Conservation (phyloP, 2,797 vertebrate genomes). For the Poecilia wingei region DNA sequence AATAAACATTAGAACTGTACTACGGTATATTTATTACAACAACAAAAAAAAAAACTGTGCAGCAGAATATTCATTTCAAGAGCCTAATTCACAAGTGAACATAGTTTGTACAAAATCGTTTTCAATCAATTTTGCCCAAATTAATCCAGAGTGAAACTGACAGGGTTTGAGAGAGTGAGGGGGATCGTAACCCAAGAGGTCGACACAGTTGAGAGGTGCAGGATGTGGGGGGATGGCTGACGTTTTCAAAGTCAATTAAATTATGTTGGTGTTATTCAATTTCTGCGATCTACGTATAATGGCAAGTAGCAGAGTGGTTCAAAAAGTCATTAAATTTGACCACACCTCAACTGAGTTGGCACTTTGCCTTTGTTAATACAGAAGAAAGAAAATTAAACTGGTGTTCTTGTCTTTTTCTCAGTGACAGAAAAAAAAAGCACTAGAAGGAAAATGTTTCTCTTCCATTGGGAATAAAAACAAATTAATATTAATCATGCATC, state of each 20-base stretch:
- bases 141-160: conserved; percentile 11
- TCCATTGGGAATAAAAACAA: conserved; percentile 65
- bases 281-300: conserved; percentile 61
- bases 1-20: neutral
- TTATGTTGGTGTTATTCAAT: conserved; percentile 67
- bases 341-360: conserved; percentile 58
- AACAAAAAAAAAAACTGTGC: neutral
- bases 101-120: conserved; percentile 11
- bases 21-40: neutral
- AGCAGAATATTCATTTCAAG: neutral
- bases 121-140: conserved; percentile 17
- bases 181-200: conserved; percentile 26
- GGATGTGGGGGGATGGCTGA: conserved; percentile 34
- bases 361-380: conserved; percentile 59
- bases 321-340: conserved; percentile 70
- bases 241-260: conserved; percentile 67
- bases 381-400: conserved; percentile 50
- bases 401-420: conserved; percentile 53
- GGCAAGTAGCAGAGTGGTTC: conserved; percentile 50
- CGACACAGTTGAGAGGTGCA: conserved; percentile 43
- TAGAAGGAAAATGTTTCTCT: conserved; percentile 27
- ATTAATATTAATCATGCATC: conserved; percentile 79
- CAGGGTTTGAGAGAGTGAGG: neutral
- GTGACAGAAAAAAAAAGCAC: conserved; percentile 62
- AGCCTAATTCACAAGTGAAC: neutral